Conservation (phyloP, 2,113 vertebrate species). For the Zonotrichia leucophrys region DNA sequence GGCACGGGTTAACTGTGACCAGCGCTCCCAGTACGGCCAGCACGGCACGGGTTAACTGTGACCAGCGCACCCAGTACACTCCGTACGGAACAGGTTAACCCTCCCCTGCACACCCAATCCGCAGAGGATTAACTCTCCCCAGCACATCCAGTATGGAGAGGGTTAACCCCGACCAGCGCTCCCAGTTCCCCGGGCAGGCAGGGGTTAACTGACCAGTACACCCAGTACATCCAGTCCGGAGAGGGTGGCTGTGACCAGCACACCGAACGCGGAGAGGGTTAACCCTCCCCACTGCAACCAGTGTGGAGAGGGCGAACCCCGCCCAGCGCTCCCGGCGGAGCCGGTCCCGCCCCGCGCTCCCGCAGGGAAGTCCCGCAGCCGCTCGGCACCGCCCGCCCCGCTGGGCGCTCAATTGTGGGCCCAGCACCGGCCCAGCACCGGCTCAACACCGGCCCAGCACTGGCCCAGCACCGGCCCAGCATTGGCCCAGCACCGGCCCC, state of each 20-base stretch:
- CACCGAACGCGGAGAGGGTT: accelerated
- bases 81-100: neutral
- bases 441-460: neutral
- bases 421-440: neutral
- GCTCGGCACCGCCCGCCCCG: neutral
- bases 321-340: neutral
- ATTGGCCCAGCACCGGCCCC: no score
- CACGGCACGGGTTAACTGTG: neutral
- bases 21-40: neutral
- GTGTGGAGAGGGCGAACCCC: neutral
- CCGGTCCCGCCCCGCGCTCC: neutral
- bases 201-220: neutral
- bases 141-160: neutral
- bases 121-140: neutral
- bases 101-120: neutral
- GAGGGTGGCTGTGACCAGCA: neutral
- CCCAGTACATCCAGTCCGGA: neutral
- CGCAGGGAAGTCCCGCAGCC: neutral
- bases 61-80: neutral
- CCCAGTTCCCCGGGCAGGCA: neutral
- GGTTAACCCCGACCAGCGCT: neutral
- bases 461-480: no score
- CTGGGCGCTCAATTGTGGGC: neutral
- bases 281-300: neutral
- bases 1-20: neutral